Evolutionary conservation across 2,888 invertebrate species (phyloP).

Genomic region (Tenthredo scrophulariae): DNA sequence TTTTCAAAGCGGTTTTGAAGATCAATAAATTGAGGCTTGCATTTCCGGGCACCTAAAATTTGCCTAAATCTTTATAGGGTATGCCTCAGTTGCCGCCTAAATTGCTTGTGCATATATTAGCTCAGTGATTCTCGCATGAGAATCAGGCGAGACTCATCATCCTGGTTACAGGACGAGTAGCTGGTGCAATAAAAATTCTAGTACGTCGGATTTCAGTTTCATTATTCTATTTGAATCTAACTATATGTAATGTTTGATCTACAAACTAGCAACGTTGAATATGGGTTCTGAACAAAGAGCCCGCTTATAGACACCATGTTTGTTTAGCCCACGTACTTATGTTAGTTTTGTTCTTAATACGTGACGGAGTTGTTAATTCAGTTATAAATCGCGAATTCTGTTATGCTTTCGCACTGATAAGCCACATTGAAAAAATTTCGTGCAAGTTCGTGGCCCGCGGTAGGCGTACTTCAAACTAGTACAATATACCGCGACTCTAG

Average conservation of each 20-base stretch:
- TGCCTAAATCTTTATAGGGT: neutral
- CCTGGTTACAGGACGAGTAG: neutral
- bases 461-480: neutral
- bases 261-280: neutral
- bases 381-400: neutral
- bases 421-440: neutral
- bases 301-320: neutral
- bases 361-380: neutral
- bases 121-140: neutral
- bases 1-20: neutral
- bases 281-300: neutral
- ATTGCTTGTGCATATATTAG: neutral
- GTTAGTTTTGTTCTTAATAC: neutral
- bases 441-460: neutral
- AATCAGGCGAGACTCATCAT: neutral
- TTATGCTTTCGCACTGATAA: neutral
- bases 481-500: neutral
- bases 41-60: neutral
- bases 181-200: neutral
- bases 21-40: neutral
- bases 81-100: neutral
- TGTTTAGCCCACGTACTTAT: neutral
- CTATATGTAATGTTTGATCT: neutral
- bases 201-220: neutral
- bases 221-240: neutral